These are phyloP conservation scores for Pseudachorutes palmiensis DNA, from an alignment of 1,140 invertebrate genomes.

Conservation along the genomic window DNA sequence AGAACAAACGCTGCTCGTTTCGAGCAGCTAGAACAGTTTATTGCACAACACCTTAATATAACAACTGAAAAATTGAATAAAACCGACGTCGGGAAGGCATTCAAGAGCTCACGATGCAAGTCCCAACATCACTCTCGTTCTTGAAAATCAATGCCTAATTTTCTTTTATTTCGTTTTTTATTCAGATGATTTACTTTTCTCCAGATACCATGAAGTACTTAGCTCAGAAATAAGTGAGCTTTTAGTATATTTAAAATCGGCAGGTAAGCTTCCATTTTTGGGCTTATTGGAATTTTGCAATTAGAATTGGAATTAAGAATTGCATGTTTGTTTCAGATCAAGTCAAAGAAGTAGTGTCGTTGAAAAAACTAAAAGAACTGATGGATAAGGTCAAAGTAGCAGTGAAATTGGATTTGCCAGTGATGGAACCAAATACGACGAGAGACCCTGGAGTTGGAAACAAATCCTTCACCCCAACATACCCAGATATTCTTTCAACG, in stretches of 20 bases:
- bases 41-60: background rate
- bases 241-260: background rate
- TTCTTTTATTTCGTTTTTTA: background rate
- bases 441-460: background rate
- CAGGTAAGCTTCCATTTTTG: background rate
- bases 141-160: background rate
- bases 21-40: background rate
- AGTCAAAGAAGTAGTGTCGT: background rate
- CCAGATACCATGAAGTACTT: constrained; percentile 1
- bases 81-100: background rate
- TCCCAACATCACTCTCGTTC: background rate
- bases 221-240: background rate
- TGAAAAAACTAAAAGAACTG: constrained; percentile 1
- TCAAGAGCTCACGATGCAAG: background rate
- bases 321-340: background rate
- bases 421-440: background rate
- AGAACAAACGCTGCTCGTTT: background rate
- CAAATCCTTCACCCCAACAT: background rate
- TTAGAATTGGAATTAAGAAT: background rate
- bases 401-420: background rate
- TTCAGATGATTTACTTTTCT: constrained; percentile 1
- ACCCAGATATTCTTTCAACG: constrained; percentile 8
- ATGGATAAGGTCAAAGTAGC: background rate
- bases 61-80: background rate
- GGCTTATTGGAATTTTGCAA: background rate